Conservation (phyloP, 2,113 vertebrate genomes). For the Lepisosteus osseus region DNA sequence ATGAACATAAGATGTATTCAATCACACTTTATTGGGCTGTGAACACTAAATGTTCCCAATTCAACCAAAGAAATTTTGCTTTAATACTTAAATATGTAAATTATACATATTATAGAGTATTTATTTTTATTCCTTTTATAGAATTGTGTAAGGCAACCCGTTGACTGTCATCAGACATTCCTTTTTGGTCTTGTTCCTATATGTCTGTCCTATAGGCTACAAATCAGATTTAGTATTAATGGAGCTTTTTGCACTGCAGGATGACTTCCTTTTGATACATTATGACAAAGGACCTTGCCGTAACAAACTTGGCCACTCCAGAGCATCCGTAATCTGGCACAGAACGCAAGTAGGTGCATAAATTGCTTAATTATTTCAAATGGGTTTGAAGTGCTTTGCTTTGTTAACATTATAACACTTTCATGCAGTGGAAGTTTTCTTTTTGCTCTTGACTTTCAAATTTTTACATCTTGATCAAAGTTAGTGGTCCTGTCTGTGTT, state of each 20-base stretch:
- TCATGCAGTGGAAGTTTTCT: too few relatives aligned
- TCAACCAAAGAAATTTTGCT: too few relatives aligned
- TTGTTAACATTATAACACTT: too few relatives aligned
- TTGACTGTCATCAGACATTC: not conserved
- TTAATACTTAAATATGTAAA: too few relatives aligned
- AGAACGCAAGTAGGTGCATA: conserved; percentile 85
- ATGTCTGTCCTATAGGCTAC: not conserved
- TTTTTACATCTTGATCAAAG: too few relatives aligned
- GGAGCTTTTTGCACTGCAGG: conserved; percentile 58
- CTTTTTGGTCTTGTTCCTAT: not conserved
- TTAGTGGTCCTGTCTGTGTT: too few relatives aligned
- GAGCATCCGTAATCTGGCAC: conserved; percentile 98
- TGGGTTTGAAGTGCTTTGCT: too few relatives aligned
- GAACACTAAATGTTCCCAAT: too few relatives aligned
- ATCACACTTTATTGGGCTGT: too few relatives aligned
- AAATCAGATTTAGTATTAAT: not conserved
- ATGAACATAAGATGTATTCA: too few relatives aligned
- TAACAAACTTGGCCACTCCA: conserved; percentile 96
- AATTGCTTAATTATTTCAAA: not conserved
- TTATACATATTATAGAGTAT: too few relatives aligned
- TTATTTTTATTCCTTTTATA: not conserved
- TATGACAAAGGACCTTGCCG: conserved; percentile 97
- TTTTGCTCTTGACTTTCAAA: too few relatives aligned
- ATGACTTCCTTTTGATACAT: conserved; percentile 97
- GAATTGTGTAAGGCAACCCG: not conserved